These are phyloP conservation scores for Eleginops maclovinus DNA, from an alignment of 2,113 vertebrate species.

Conservation along the genomic window DNA sequence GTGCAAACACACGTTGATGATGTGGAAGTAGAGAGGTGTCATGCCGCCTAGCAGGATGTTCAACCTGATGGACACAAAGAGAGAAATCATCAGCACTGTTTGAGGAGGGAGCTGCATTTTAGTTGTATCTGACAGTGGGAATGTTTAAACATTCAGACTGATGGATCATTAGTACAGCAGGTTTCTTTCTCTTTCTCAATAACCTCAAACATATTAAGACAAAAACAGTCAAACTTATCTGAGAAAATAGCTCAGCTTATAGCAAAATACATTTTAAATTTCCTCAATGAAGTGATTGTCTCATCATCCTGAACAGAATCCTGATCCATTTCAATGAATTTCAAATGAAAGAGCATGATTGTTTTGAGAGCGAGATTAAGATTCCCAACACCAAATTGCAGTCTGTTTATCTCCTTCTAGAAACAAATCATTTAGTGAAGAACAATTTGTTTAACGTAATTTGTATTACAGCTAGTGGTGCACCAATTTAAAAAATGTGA, in stretches of 20 bases:
- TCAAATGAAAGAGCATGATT: constrained; percentile 31
- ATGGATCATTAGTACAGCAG: background rate
- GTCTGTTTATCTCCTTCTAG: constrained; percentile 6
- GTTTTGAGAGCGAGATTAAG: constrained; percentile 20
- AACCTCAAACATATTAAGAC: background rate
- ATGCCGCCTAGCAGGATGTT: constrained; percentile 92
- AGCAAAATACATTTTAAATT: constrained; percentile 29
- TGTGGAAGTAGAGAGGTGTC: constrained; percentile 93
- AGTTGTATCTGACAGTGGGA: background rate
- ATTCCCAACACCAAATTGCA: constrained; percentile 20
- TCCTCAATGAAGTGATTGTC: constrained; percentile 7
- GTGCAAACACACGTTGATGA: constrained; percentile 92
- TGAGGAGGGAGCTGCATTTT: background rate
- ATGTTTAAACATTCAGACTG: background rate
- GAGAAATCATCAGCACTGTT: constrained; percentile 4
- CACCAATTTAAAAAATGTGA: too few relatives aligned
- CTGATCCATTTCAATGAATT: constrained; percentile 46
- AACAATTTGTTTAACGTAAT: too few relatives aligned
- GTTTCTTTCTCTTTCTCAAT: constrained; percentile 9
- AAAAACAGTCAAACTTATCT: background rate
- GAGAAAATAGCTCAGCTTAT: background rate
- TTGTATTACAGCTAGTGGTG: too few relatives aligned
- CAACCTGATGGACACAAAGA: constrained; percentile 82
- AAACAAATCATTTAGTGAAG: constrained; percentile 27
- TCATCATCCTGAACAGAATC: constrained; percentile 39